These are phyloP conservation scores for Lottia gigantea DNA, from an alignment of 2,888 invertebrate species.

Conservation along the genomic window DNA sequence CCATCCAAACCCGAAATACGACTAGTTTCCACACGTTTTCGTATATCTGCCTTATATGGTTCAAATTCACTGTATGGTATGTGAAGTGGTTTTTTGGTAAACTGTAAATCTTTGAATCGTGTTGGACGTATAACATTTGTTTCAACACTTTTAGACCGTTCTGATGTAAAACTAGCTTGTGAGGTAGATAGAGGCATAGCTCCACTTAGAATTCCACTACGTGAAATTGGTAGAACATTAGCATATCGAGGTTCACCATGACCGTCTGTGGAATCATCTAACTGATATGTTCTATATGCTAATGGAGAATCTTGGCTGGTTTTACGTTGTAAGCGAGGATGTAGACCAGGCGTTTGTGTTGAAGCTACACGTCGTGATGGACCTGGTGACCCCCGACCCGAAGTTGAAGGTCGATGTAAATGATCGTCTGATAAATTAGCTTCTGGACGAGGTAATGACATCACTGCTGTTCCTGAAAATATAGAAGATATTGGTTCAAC, in stretches of 20 bases:
- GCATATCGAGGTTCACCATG: conserved; percentile 19
- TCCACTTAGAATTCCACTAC: conserved; percentile 25
- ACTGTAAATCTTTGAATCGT: conserved; percentile 57
- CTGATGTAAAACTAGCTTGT: conserved; percentile 36
- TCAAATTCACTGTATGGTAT: conserved; percentile 65
- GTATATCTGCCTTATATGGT: conserved; percentile 59
- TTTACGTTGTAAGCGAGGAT: conserved; percentile 43
- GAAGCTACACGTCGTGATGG: conserved; percentile 44
- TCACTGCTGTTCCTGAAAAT: conserved; percentile 36
- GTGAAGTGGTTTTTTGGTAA: conserved; percentile 64
- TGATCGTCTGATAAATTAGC: conserved; percentile 31
- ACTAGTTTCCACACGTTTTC: conserved; percentile 50
- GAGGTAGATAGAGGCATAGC: conserved; percentile 47
- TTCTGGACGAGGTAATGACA: conserved; percentile 27
- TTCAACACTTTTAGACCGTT: conserved; percentile 42
- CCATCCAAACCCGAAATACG: conserved; percentile 57
- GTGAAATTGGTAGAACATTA: conserved; percentile 15
- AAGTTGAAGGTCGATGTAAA: conserved; percentile 26
- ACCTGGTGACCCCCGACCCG: conserved; percentile 42
- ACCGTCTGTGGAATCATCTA: conserved; percentile 30
- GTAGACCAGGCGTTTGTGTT: conserved; percentile 45
- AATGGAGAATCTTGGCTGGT: conserved; percentile 28
- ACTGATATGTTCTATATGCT: conserved; percentile 26
- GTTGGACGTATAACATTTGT: conserved; percentile 48
- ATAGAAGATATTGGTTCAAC: not conserved